Evolutionary conservation across 2,888 invertebrate genomes (phyloP), one percentile per base, ranked within the genome.

Genomic region (Calephelis perditalis): DNA sequence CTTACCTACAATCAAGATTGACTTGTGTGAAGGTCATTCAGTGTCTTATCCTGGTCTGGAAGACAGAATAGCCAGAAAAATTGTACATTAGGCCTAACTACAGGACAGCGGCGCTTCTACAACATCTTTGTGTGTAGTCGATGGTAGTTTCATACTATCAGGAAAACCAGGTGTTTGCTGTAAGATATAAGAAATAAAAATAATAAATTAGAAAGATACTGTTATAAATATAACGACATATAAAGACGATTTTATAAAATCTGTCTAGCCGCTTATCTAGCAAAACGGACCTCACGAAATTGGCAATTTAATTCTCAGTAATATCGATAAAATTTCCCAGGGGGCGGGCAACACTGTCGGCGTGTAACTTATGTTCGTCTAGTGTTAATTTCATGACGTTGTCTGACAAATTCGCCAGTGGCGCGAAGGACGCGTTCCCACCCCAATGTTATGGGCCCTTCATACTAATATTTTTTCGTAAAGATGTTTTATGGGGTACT

Each of bases 331-430:
- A 73, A 70, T 64, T 62, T 69, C 72, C 73, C 61, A 69, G 67
- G 70, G 69, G 68, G 63, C 65, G 69, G 68, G 62, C 78, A 72
- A 64, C 77, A 71, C 79, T 76, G 67, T 72, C 72, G 70, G 65
- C 71, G 72, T 60, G 73, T 81, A 80, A 83, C 80, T 85, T 85
- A 84, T 80, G 80, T 83, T 81, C 82, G 71, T 73, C 72, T 75
- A 78, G 83, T 85, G 86, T 86, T 85, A 84, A 86, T 86, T 84
- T 84, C 79, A 75, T 73, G 76, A 75, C 73, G 79, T 74, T 74
- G 76, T 72, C 79, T 81, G 82, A 85, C 83, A 84, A 85, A 81
- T 83, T 81, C 73, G 77, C 81, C 74, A 62, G 73, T 43, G 59
- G 60, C 44, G 52, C 55, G 57, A 57, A 61, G 57, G 59, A 60